Percentiles rank a stretch among this genome's conserved stretches.
Conservation (phyloP, 2,888 invertebrate genomes). For the Eupsilia transversa region DNA sequence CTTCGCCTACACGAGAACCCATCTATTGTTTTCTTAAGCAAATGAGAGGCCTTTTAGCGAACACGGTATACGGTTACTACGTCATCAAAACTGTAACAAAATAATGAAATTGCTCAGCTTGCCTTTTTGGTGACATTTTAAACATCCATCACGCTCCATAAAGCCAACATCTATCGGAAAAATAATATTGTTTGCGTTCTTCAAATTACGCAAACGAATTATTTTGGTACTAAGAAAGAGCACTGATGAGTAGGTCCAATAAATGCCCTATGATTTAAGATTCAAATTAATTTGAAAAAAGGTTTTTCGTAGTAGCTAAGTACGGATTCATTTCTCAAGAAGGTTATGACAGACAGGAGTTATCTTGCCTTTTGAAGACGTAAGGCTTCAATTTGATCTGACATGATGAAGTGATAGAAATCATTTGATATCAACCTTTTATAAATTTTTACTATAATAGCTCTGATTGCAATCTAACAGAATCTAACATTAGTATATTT, state of each 20-base stretch:
- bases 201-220: not conserved
- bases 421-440: constrained; percentile 15
- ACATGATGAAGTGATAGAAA: constrained; percentile 11
- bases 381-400: constrained; percentile 32
- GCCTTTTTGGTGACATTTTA: constrained; percentile 17
- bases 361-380: constrained; percentile 28
- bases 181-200: not conserved
- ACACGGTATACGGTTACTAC: constrained; percentile 22
- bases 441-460: not conserved
- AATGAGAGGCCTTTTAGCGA: constrained; percentile 63
- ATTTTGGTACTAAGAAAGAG: not conserved
- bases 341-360: constrained; percentile 18
- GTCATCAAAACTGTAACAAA: constrained; percentile 42
- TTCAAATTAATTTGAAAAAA: constrained; percentile 10
- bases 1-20: constrained; percentile 54
- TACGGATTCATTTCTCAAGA: constrained; percentile 15
- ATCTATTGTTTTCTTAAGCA: constrained; percentile 65
- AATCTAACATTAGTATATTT: not conserved
- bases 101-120: constrained; percentile 27
- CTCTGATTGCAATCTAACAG: constrained; percentile 3
- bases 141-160: not conserved
- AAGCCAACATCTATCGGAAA: not conserved
- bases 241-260: constrained; percentile 3
- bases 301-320: not conserved
- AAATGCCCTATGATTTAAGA: not conserved